Base-by-base conservation (phyloP, 2,888 invertebrate species). In the Epinotia brunnichana region DNA sequence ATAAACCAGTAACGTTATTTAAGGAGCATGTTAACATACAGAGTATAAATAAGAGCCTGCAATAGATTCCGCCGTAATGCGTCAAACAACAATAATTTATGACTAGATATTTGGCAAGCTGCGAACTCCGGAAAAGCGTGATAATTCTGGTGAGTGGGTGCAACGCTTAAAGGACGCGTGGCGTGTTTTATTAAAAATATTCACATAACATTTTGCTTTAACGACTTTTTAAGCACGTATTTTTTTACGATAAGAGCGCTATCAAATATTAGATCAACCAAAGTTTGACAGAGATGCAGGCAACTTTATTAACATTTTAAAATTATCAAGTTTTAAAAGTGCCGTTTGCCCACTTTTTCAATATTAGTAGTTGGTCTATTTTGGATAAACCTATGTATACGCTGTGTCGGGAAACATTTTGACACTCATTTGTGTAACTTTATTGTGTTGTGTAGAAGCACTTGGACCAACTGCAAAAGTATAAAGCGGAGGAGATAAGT, bases 41-140 rank as follows among this genome's bases (percentile, higher is more conserved):
- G 35, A 17, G 64, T 69, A 73, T 76, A 79, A 78, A 81, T 78
- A 81, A 78, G 78, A 78, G 79, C 80, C 15, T 82, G 83, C 89
- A 89, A 90, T 90, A 88, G 90, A 89, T 89, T 90, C 88, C 85
- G 86, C 87, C 87, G 85, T 90, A 90, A 90, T 90, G 90, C 88
- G 88, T 91, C 89, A 90, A 88, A 89, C 86, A 86, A 87, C 84
- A 83, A 84, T 88, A 86, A 90, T 90, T 89, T 90, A 90, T 88
- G 85, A 82, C 78, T 82, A 85, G 83, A 89, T 88, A 89, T 89
- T 91, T 91, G 91, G 90, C 90, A 91, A 89, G 85, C 85, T 78
- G 77, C 82, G 83, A 78, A 78, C 79, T 77, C 82, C 86, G 87
- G 88, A 89, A 88, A 86, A 85, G 84, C 87, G 87, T 85, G 89